Conservation (phyloP, 2,113 vertebrate species). For the Plestiodon gilberti region DNA sequence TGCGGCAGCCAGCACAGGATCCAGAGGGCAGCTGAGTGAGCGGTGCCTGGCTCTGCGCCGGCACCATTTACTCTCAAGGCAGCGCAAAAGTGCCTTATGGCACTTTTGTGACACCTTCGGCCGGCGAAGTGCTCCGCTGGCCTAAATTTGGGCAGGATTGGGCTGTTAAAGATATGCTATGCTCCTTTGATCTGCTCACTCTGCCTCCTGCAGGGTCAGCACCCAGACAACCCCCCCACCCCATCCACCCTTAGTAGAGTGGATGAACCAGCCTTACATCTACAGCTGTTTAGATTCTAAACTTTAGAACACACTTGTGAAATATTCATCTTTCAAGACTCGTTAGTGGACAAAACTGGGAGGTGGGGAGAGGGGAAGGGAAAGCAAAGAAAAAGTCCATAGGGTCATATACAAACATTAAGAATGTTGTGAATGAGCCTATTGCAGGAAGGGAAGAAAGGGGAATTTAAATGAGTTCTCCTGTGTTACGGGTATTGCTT, state of each 20-base stretch:
- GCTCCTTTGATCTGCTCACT: too few relatives aligned
- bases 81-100: too few relatives aligned
- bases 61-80: too few relatives aligned
- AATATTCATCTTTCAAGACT: neutral
- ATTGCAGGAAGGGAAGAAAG: neutral
- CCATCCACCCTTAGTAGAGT: neutral
- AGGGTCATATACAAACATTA: neutral
- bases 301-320: neutral
- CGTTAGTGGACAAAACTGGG: neutral
- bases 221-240: neutral
- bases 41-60: too few relatives aligned
- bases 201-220: too few relatives aligned
- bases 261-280: neutral
- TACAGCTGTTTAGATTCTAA: neutral
- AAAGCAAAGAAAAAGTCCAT: neutral
- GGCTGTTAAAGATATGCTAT: too few relatives aligned
- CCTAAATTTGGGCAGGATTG: too few relatives aligned
- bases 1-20: too few relatives aligned
- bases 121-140: too few relatives aligned
- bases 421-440: constrained; percentile 1
- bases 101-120: too few relatives aligned
- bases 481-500: constrained; percentile 19
- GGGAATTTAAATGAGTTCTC: constrained; percentile 24
- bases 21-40: too few relatives aligned
- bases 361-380: neutral